Evolutionary conservation across 1,140 invertebrate species (phyloP).

Genomic region (Cepaea nemoralis): DNA sequence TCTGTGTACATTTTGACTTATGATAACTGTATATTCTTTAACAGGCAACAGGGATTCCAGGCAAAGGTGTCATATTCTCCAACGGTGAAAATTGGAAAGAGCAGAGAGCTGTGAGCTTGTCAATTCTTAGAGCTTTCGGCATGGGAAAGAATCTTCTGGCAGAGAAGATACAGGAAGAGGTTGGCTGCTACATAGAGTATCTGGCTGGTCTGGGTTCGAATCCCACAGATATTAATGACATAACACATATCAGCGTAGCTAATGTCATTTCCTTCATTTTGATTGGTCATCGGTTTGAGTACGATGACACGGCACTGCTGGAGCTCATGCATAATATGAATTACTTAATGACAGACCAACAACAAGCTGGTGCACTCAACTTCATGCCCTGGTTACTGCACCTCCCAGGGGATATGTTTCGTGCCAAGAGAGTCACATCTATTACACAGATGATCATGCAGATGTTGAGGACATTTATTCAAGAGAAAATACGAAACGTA

Average conservation of each 20-base stretch:
- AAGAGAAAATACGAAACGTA: slow-evolving; percentile 15
- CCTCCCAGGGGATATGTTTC: neutral
- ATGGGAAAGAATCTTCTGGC: slow-evolving; percentile 79
- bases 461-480: neutral
- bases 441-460: neutral
- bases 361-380: neutral
- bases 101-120: slow-evolving; percentile 82
- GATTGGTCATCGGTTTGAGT: slow-evolving; percentile 6
- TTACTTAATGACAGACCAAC: too few species aligned
- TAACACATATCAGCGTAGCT: neutral
- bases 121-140: slow-evolving; percentile 83
- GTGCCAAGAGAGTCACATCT: neutral
- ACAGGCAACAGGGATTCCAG: neutral
- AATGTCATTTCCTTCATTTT: neutral
- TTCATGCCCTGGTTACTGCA: neutral
- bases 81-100: slow-evolving; percentile 81
- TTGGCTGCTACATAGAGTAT: slow-evolving; percentile 60
- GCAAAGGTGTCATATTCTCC: neutral
- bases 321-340: slow-evolving; percentile 38
- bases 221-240: neutral
- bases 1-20: too few species aligned
- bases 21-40: too few species aligned
- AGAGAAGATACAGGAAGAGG: slow-evolving; percentile 33
- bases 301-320: slow-evolving; percentile 32
- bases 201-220: neutral